Conservation (phyloP, 2,113 vertebrate species). For the Rattus norvegicus region GRCr8 NC_086029.1:29392001-29392500, state of each 20-base stretch:
- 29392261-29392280: background rate
- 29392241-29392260: background rate
- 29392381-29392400: background rate
- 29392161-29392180: background rate
- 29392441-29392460: background rate
- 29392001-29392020: background rate
- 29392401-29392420: background rate
- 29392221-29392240: background rate
- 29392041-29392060: background rate
- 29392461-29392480: background rate
- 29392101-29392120: background rate
- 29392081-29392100: background rate
- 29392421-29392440: background rate
- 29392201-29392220: background rate
- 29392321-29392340: background rate
- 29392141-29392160: background rate
- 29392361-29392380: background rate
- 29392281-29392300: background rate
- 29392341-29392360: background rate
- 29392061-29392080: background rate
- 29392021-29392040: background rate
- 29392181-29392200: background rate
- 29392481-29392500: fast-evolving
- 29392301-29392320: background rate
- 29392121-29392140: background rate